Base-by-base conservation (phyloP, 1,140 invertebrate species). In the Heliconius hewitsoni region DNA sequence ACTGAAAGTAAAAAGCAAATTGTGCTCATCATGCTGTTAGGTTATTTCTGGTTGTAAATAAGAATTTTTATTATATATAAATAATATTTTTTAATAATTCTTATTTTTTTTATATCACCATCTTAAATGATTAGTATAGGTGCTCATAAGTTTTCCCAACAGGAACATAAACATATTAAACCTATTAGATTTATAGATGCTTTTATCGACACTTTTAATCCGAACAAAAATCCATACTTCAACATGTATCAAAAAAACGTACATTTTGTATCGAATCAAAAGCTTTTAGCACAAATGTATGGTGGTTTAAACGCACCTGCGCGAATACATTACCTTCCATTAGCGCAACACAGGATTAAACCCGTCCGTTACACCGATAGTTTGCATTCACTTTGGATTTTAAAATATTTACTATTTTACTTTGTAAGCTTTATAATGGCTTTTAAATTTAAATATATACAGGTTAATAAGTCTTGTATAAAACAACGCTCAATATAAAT, bases 291-390 rank as follows among this genome's bases (percentile, higher is more conserved):
- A 72, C 46, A 78, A 78, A 78, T 46, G 77, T 52, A 66, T 80
- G 57, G 79, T 37, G 76, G 71, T 77, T 78, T 78, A 57, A 78
- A 57, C 73, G 72, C 80, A 81, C 80, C 80, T 81, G 79, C n/a
- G 60, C 60, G 60, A 66, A 27, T 73, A 77, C 80, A 81, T 81
- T 89, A 90, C 84, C 87, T 89, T 91, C 90, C 90, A 91, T 91
- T 91, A 91, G 89, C 77, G 84, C 77, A 77, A 91, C 90, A 91
- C 46, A 76, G 89, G 88, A 91, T 91, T 91, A 91, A 87, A 77
- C 71, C 80, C 66, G 74, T 79, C 66, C 73, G 77, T 83, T 84
- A 83, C 82, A 81, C 76, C 77, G 77, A 78, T 81, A 76, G 74
- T 76, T 80, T 72, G 70, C 19, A 72, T 75, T 55, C 78, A 39